Evolutionary conservation across 2,797 vertebrate species (phyloP).

Genomic region (Enteromius fasciolatus): DNA sequence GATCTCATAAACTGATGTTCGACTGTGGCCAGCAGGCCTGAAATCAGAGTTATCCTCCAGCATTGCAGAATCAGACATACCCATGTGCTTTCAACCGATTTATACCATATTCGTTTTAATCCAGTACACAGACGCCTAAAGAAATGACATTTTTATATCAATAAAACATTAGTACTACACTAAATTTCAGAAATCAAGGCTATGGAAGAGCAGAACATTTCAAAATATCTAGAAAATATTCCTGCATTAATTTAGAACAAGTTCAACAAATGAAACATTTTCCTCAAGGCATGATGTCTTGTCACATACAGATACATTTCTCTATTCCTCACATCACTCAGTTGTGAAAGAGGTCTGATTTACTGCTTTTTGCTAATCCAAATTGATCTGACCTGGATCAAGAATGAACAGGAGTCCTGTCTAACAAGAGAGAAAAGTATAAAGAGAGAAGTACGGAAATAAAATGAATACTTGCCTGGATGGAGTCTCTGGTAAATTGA

Average conservation of each 20-base stretch:
- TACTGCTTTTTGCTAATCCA: background rate
- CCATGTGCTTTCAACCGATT: background rate
- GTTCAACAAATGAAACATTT: background rate
- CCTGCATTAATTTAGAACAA: background rate
- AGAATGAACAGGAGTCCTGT: constrained; percentile 7
- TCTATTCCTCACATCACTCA: background rate
- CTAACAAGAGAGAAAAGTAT: background rate
- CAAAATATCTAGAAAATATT: background rate
- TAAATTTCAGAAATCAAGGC: background rate
- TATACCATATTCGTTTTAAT: constrained; percentile 10
- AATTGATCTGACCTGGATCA: constrained; percentile 3
- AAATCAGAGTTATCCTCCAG: constrained; percentile 8
- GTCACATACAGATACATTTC: background rate
- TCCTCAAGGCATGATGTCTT: background rate
- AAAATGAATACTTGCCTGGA: constrained; percentile 33
- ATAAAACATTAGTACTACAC: background rate
- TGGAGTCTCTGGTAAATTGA: constrained; percentile 19
- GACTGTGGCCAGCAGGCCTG: constrained; percentile 17
- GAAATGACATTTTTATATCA: background rate
- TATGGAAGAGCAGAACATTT: background rate
- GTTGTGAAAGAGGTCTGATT: background rate
- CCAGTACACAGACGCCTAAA: background rate
- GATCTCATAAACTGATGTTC: constrained; percentile 37
- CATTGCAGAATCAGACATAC: constrained; percentile 3
- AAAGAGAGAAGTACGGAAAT: background rate